phyloP scores from a whole-genome alignment of 2,888 invertebrate genomes.

The Xiphydria camelus region DNA sequence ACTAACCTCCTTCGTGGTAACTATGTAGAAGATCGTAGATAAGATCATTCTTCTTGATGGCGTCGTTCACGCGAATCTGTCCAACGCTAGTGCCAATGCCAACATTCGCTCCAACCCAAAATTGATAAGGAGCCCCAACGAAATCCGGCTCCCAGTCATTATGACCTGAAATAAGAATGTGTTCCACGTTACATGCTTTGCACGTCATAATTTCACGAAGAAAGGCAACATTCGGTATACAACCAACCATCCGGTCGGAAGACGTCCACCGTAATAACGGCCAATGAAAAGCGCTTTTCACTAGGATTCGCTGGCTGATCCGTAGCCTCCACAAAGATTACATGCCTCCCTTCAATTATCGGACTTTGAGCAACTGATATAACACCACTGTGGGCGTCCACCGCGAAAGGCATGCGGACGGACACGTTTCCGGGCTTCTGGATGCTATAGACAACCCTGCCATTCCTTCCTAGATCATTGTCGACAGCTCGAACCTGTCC shows the following conservation, averaged over 20 bases:
- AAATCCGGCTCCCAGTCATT: slow-evolving; percentile 72
- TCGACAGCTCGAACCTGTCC: slow-evolving; percentile 82
- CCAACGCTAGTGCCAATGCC: slow-evolving; percentile 84
- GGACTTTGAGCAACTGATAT: slow-evolving; percentile 69
- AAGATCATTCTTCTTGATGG: slow-evolving; percentile 65
- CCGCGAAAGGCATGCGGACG: slow-evolving; percentile 69
- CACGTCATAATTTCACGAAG: background rate
- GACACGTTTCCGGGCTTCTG: slow-evolving; percentile 71
- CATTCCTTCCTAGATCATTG: slow-evolving; percentile 78
- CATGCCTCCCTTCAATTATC: slow-evolving; percentile 72
- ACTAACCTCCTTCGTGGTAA: slow-evolving; percentile 78
- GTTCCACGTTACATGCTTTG: slow-evolving; percentile 2
- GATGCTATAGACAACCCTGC: slow-evolving; percentile 74
- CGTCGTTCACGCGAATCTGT: slow-evolving; percentile 77
- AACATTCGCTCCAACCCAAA: slow-evolving; percentile 88
- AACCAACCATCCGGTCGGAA: slow-evolving; percentile 59
- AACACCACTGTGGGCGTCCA: slow-evolving; percentile 72
- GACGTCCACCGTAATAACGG: slow-evolving; percentile 83
- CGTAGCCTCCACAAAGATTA: slow-evolving; percentile 81
- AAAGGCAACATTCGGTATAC: slow-evolving; percentile 12
- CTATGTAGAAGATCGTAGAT: slow-evolving; percentile 82
- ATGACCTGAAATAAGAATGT: slow-evolving; percentile 50
- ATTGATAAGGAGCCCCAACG: slow-evolving; percentile 83
- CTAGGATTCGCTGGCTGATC: slow-evolving; percentile 84
- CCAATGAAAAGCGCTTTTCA: slow-evolving; percentile 78